phyloP scores from a whole-genome alignment of 2,113 vertebrate genomes.

The Dromaius novaehollandiae region DNA sequence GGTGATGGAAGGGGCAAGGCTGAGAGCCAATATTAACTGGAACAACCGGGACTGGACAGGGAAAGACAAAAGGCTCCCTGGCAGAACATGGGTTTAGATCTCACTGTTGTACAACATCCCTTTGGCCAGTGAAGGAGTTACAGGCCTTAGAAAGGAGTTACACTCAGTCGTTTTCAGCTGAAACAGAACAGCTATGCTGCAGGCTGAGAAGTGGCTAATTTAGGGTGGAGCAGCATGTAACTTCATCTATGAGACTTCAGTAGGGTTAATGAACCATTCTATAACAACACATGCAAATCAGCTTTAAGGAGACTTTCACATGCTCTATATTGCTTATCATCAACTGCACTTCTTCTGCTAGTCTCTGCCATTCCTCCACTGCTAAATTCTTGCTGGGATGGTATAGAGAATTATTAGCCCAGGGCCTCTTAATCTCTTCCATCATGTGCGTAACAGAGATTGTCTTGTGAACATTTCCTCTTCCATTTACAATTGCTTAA shows the following conservation, averaged over 20 bases:
- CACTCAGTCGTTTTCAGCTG: neutral
- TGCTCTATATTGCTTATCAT: neutral
- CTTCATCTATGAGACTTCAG: neutral
- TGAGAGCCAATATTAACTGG: neutral
- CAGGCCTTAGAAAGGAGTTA: neutral
- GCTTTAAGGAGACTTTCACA: neutral
- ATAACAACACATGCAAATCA: neutral
- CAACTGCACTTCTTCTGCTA: neutral
- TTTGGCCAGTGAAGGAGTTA: neutral
- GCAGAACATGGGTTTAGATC: neutral
- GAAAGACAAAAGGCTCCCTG: neutral
- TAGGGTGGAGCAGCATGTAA: neutral
- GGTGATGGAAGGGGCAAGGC: neutral
- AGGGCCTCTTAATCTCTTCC: neutral
- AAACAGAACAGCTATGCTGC: neutral
- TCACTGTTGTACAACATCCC: neutral
- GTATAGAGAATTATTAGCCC: neutral
- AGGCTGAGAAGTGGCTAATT: neutral
- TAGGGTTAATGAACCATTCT: neutral
- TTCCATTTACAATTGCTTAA: neutral
- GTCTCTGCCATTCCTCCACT: neutral
- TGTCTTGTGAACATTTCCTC: neutral
- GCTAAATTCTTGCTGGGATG: neutral
- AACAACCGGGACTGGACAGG: neutral
- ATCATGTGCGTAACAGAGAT: neutral